Evolutionary conservation across 1,140 invertebrate genomes (phyloP).

Genomic region (Gerris buenoi): DNA sequence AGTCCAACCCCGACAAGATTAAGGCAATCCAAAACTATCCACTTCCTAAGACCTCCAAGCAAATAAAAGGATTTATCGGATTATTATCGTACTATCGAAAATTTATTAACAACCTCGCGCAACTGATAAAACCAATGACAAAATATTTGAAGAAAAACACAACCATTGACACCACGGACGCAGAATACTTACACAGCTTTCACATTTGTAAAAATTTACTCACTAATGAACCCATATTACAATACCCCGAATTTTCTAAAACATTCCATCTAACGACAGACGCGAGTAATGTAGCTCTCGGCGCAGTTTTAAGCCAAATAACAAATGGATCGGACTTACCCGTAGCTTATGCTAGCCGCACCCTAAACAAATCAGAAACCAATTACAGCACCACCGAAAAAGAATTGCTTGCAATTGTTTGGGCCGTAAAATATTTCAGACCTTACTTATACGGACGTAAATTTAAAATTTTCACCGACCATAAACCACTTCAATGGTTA

Average conservation of each 20-base stretch:
- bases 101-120: slow-evolving; percentile 22
- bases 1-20: slow-evolving; percentile 25
- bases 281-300: slow-evolving; percentile 12
- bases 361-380: slow-evolving; percentile 21
- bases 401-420: slow-evolving; percentile 30
- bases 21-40: slow-evolving; percentile 21
- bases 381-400: slow-evolving; percentile 27
- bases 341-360: slow-evolving; percentile 24
- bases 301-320: slow-evolving; percentile 23
- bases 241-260: slow-evolving; percentile 20
- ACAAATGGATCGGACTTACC: slow-evolving; percentile 20
- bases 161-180: not conserved
- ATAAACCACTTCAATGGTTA: slow-evolving; percentile 30
- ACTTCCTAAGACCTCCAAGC: slow-evolving; percentile 16
- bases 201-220: slow-evolving; percentile 28
- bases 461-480: slow-evolving; percentile 36
- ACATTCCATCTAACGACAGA: slow-evolving; percentile 23
- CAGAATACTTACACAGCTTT: slow-evolving; percentile 23
- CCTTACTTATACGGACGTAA: slow-evolving; percentile 32
- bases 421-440: slow-evolving; percentile 29
- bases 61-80: slow-evolving; percentile 21
- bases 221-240: slow-evolving; percentile 25
- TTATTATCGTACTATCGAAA: slow-evolving; percentile 21
- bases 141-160: slow-evolving; percentile 22
- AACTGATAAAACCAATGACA: slow-evolving; percentile 24